Conservation (phyloP, 2,113 vertebrate species). For the Poeciliopsis occidentalis region DNA sequence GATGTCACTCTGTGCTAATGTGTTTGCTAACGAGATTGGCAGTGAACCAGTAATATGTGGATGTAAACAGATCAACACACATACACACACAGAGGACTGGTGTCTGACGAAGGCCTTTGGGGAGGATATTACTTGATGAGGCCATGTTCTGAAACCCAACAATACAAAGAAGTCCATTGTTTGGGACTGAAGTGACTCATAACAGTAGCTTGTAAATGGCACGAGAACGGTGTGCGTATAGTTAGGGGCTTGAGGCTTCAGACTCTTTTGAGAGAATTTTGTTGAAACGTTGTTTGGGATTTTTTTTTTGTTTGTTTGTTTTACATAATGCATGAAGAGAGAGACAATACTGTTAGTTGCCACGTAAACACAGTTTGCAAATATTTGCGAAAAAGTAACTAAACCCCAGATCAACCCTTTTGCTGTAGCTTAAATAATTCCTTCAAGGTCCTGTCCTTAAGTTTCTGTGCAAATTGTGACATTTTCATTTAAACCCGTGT, state of each 20-base stretch:
- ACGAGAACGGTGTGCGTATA: constrained; percentile 19
- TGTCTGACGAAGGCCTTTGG: constrained; percentile 49
- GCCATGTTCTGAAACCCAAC: constrained; percentile 24
- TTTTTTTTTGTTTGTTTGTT: constrained; percentile 45
- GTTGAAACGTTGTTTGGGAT: constrained; percentile 42
- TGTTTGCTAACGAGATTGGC: constrained; percentile 75
- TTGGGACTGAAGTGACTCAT: constrained; percentile 27
- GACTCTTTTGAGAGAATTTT: constrained; percentile 47
- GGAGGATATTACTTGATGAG: constrained; percentile 58
- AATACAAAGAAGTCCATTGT: constrained; percentile 43
- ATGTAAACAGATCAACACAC: constrained; percentile 54
- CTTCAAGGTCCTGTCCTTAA: no score
- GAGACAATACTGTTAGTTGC: constrained; percentile 36
- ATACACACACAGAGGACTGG: constrained; percentile 31
- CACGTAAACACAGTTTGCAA: constrained; percentile 16
- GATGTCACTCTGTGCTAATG: constrained; percentile 70
- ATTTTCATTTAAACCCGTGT: no score
- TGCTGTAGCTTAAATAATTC: no score
- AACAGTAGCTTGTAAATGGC: constrained; percentile 42
- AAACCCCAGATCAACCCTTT: no score
- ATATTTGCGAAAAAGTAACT: no score
- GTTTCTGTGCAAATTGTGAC: no score
- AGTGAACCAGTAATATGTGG: constrained; percentile 62
- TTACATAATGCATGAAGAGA: constrained; percentile 39
- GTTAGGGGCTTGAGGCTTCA: background rate